Conservation (phyloP, 2,113 vertebrate genomes). For the Alligator mississippiensis region DNA sequence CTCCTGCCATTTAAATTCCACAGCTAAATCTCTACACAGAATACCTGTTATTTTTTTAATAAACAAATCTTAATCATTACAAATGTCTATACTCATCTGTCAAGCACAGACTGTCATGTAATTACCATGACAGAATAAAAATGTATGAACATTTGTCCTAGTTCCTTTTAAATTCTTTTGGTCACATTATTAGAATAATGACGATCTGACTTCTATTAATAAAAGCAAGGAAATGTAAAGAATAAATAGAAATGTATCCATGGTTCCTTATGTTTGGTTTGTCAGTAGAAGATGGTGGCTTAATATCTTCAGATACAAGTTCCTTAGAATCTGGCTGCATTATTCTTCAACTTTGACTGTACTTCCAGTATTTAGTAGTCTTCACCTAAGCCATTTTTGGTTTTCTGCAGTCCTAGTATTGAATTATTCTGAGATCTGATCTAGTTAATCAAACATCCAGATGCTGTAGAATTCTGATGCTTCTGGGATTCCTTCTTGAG, state of each 20-base stretch:
- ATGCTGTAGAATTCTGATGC: conserved; percentile 35
- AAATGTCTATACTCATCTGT: not conserved
- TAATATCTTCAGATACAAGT: conserved; percentile 13
- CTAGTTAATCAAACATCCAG: conserved; percentile 42
- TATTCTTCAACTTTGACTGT: conserved; percentile 28
- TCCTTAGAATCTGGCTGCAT: conserved; percentile 23
- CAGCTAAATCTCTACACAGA: not conserved
- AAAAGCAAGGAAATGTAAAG: too few species aligned
- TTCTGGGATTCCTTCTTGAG: conserved; percentile 46
- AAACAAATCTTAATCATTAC: not conserved
- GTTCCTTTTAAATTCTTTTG: not conserved
- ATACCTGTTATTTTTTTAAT: not conserved
- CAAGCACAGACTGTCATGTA: not conserved
- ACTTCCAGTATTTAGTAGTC: conserved; percentile 34
- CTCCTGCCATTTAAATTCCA: not conserved
- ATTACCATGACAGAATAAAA: not conserved
- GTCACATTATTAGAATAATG: too few species aligned
- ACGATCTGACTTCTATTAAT: too few species aligned
- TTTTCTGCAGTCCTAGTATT: conserved; percentile 45
- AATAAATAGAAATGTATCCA: too few species aligned
- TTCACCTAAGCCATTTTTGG: conserved; percentile 24
- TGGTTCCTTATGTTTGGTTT: not conserved
- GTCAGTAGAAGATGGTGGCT: not conserved
- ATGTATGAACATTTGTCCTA: not conserved
- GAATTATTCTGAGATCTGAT: conserved; percentile 29